Percentiles rank a stretch among this genome's conserved stretches.
Conservation (phyloP, 2,113 vertebrate species). For the Chaetodon trifascialis region DNA sequence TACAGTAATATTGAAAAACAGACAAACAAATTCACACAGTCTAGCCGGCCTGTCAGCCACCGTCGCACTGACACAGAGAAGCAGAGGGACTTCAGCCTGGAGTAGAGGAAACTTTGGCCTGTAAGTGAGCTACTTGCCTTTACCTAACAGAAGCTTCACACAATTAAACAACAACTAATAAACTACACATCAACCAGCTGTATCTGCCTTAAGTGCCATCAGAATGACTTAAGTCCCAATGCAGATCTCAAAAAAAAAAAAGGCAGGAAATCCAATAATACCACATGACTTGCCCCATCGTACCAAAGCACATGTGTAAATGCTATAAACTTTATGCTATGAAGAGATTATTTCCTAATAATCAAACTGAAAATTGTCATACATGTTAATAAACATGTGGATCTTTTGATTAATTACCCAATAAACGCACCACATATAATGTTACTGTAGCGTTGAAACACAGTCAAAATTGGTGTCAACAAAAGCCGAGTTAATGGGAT, state of each 20-base stretch:
- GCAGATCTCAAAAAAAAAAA: not conserved
- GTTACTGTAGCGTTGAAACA: not conserved
- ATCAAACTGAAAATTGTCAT: not conserved
- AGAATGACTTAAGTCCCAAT: not conserved
- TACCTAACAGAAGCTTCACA: constrained; percentile 5
- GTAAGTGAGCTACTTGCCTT: not conserved
- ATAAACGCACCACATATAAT: not conserved
- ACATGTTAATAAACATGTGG: not conserved
- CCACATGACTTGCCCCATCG: not conserved
- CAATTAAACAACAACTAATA: constrained; percentile 25
- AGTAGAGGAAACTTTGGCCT: not conserved
- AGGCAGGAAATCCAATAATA: not conserved
- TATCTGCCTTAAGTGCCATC: not conserved
- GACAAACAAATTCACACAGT: not conserved
- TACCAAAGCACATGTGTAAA: not conserved
- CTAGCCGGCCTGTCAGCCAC: not conserved
- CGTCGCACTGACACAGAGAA: not conserved
- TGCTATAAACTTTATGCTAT: not conserved
- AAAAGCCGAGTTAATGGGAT: not conserved
- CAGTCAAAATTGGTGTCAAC: not conserved
- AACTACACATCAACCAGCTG: not conserved
- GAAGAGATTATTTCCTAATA: not conserved
- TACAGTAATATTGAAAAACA: not conserved
- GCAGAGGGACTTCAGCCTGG: not conserved
- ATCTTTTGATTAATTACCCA: not conserved